Percentiles rank a stretch among this genome's conserved stretches.
Conservation (phyloP, 2,888 invertebrate species). For the Mantis religiosa region DNA sequence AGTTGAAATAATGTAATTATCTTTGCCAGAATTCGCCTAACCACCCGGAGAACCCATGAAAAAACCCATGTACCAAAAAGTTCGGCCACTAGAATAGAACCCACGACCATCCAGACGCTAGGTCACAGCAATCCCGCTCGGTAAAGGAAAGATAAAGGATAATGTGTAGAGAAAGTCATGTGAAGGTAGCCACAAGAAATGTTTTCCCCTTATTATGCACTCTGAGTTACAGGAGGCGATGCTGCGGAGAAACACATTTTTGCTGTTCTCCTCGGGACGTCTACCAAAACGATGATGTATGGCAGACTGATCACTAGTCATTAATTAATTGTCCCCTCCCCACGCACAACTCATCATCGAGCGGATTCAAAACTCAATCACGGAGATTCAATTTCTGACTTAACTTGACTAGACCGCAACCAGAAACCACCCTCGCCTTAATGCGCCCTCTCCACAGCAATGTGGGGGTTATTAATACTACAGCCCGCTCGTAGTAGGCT, state of each 20-base stretch:
- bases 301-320: slow-evolving; percentile 23
- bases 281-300: slow-evolving; percentile 4
- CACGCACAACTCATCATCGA: slow-evolving; percentile 10
- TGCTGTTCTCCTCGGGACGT: not conserved
- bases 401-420: not conserved
- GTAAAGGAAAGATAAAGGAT: too few species aligned
- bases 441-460: not conserved
- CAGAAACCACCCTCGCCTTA: not conserved
- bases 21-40: too few species aligned
- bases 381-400: slow-evolving; percentile 28
- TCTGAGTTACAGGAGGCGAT: too few species aligned
- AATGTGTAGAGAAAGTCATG: too few species aligned
- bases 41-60: too few species aligned
- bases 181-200: too few species aligned
- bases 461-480: not conserved
- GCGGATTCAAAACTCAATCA: slow-evolving; percentile 27
- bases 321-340: slow-evolving; percentile 23
- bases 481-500: not conserved
- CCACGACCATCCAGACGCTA: too few species aligned
- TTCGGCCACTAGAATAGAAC: too few species aligned
- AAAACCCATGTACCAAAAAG: too few species aligned
- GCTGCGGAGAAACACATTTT: not conserved
- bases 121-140: too few species aligned
- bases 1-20: too few species aligned
- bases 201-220: too few species aligned